Percentiles rank a stretch among this genome's conserved stretches.
These are phyloP conservation scores for Drosophila longiperda DNA, from an alignment of 2,888 invertebrate genomes.

Conservation along the genomic window DNA sequence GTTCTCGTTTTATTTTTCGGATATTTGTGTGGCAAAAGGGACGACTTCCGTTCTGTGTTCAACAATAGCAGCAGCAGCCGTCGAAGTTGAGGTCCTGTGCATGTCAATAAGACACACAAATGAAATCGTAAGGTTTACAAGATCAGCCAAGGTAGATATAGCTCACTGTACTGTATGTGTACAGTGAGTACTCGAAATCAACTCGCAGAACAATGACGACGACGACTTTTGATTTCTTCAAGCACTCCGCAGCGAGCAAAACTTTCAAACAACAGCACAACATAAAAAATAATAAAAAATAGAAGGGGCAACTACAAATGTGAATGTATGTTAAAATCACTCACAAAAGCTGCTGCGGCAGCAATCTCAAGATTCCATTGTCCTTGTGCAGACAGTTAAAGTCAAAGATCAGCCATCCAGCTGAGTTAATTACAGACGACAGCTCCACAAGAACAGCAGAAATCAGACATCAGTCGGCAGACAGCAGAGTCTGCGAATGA, in stretches of 20 bases:
- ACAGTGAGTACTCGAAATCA: slow-evolving; percentile 37
- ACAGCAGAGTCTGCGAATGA: slow-evolving; percentile 24
- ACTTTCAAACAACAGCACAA: slow-evolving; percentile 26
- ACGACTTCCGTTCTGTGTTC: slow-evolving; percentile 64
- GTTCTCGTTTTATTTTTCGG: slow-evolving; percentile 32
- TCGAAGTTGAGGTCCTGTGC: slow-evolving; percentile 51
- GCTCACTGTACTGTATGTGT: slow-evolving; percentile 11
- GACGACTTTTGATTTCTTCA: slow-evolving; percentile 73
- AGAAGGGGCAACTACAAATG: slow-evolving; percentile 22
- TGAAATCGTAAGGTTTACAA: slow-evolving; percentile 66
- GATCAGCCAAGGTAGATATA: slow-evolving; percentile 65
- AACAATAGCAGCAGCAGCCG: slow-evolving; percentile 46
- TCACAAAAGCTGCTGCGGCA: slow-evolving; percentile 59
- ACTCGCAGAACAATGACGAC: slow-evolving; percentile 47
- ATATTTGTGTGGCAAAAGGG: slow-evolving; percentile 60
- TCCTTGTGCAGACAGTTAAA: slow-evolving; percentile 75
- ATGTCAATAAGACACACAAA: slow-evolving; percentile 78
- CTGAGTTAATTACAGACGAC: slow-evolving; percentile 78
- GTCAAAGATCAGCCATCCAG: slow-evolving; percentile 80
- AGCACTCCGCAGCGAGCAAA: slow-evolving; percentile 44
- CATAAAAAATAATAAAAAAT: neutral
- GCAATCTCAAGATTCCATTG: slow-evolving; percentile 47
- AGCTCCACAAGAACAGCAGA: slow-evolving; percentile 43
- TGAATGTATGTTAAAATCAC: slow-evolving; percentile 33
- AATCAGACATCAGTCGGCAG: slow-evolving; percentile 6